A percentile compares a stretch with the other conserved stretches of the same genome.
Conservation (phyloP, 2,113 vertebrate genomes). For the Clarias gariepinus region DNA sequence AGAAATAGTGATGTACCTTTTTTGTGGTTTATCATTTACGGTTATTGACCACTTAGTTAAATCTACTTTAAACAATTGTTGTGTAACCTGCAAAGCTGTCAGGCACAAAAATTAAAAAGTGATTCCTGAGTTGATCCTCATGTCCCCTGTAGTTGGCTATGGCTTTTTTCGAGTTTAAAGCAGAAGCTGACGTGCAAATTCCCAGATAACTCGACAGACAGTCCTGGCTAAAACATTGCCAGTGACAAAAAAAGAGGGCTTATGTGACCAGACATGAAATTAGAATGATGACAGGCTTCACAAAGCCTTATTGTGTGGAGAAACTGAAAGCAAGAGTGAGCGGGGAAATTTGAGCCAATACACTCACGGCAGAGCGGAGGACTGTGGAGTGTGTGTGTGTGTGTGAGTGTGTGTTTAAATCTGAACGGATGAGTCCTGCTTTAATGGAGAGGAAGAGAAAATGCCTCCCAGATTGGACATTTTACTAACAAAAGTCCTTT, state of each 20-base stretch:
- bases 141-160: too few species aligned
- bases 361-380: neutral
- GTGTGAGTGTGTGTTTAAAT: neutral
- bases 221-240: neutral
- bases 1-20: too few species aligned
- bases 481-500: conserved; percentile 1
- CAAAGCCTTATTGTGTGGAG: conserved; percentile 7
- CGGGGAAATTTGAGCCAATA: neutral
- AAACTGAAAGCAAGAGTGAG: neutral
- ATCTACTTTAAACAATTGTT: too few species aligned
- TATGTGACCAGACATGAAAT: conserved; percentile 10
- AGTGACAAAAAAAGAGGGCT: neutral
- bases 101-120: too few species aligned
- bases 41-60: too few species aligned
- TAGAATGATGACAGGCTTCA: conserved; percentile 5
- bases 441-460: conserved; percentile 6
- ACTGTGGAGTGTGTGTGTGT: neutral
- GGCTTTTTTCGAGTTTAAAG: too few species aligned
- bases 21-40: too few species aligned
- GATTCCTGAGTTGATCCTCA: too few species aligned
- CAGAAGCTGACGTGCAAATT: too few species aligned
- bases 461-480: neutral
- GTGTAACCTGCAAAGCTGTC: too few species aligned
- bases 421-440: neutral
- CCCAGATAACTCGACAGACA: neutral